Base-by-base conservation (phyloP, 2,113 vertebrate species). In the Rhabdornis inornatus region DNA sequence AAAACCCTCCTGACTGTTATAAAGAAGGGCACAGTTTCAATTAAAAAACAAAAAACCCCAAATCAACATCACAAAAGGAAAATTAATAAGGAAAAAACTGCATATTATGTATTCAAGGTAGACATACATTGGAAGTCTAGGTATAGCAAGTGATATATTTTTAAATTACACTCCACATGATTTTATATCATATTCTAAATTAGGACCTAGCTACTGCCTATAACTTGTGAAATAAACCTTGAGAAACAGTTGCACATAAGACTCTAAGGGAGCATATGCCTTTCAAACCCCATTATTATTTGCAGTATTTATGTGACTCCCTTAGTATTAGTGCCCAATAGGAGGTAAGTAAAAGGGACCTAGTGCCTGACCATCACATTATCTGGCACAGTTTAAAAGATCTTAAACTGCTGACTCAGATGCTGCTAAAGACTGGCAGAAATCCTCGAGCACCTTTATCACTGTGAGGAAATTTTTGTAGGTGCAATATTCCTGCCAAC, bases 141-240 rank as follows among this genome's bases (percentile, higher is more conserved):
- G 3, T 72, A 63, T 57, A 60, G 18, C 10, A 21, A 66, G 8
- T 25, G 21, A 9, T 76, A 52, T 42, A 87, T 72, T 90, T 27
- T 24, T 60, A 55, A 77, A 61, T 81, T 70, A 52, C 27, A 59
- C 20, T 65, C 27, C 5, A 33, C 19, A 9, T n/a, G 13, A 13
- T 55, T 90, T 93, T 50, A 44, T 74, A 31, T 70, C 4, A 57
- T 69, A 50, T 35, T 40, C 21, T 53, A 72, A 85, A 57, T 13
- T 61, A 44, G 42, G 30, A 85, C 6, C 5, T 44, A 57, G 22
- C 22, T 50, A 31, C 39, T 93, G 25, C 7, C 11, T 0, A 0
- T 85, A 64, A 64, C 16, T 47, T 40, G 14, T 40, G 45, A 60
- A 89, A 25, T 75, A 53, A 45, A 45, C 40, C 11, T 39, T 64